Evolutionary conservation across 2,888 invertebrate genomes (phyloP).

Genomic region (Nasonia oneida): DNA sequence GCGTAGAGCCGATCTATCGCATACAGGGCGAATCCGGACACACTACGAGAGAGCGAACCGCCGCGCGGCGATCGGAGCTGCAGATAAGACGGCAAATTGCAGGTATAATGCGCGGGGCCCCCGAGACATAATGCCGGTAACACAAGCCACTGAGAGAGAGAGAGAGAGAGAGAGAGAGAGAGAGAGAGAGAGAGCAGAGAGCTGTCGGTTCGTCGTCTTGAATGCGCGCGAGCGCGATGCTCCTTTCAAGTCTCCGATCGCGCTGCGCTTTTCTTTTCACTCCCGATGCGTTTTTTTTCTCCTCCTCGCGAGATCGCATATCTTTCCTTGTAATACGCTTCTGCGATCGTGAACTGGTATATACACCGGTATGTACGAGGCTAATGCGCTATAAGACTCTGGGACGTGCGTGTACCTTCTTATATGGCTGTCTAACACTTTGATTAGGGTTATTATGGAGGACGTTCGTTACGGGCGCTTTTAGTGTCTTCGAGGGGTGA

Average conservation of each 20-base stretch:
- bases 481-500: not conserved
- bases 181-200: not conserved
- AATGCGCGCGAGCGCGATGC: slow-evolving; percentile 64
- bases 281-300: slow-evolving; percentile 16
- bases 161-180: too few species aligned
- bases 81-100: slow-evolving; percentile 75
- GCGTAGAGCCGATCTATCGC: not conserved
- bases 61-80: slow-evolving; percentile 70
- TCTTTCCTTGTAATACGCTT: slow-evolving; percentile 42
- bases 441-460: slow-evolving; percentile 52
- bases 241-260: slow-evolving; percentile 70
- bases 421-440: slow-evolving; percentile 44
- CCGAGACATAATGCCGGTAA: slow-evolving; percentile 74
- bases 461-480: slow-evolving; percentile 11
- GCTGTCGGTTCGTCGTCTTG: slow-evolving; percentile 62
- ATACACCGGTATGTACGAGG: not conserved
- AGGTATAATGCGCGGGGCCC: slow-evolving; percentile 73
- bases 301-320: slow-evolving; percentile 53
- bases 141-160: slow-evolving; percentile 68
- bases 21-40: not conserved
- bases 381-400: slow-evolving; percentile 1
- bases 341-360: slow-evolving; percentile 7
- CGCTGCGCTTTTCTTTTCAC: slow-evolving; percentile 56
- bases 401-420: not conserved
- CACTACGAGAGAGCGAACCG: not conserved